Conservation (phyloP, 2,888 invertebrate genomes). For the Andricus curvator region DNA sequence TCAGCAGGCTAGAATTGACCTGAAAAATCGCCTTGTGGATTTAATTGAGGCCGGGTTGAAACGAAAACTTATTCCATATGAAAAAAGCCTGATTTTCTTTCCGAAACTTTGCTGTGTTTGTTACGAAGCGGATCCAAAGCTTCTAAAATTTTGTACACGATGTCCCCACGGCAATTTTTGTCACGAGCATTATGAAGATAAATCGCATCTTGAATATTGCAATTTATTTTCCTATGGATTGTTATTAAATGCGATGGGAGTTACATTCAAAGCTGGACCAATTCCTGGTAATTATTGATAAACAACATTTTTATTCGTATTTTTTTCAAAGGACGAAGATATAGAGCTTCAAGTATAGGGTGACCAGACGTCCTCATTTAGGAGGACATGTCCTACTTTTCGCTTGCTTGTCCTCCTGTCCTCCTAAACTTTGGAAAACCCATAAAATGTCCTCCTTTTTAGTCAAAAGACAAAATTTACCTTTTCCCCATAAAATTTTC, state of each 20-base stretch:
- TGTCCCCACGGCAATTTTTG: slow-evolving; percentile 70
- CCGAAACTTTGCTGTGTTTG: slow-evolving; percentile 69
- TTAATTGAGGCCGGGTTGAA: slow-evolving; percentile 46
- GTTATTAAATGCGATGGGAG: neutral
- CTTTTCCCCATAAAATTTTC: no score
- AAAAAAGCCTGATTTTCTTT: slow-evolving; percentile 69
- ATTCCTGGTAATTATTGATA: slow-evolving; percentile 24
- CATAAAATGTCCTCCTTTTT: no score
- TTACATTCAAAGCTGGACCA: slow-evolving; percentile 7
- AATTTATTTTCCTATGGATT: slow-evolving; percentile 43
- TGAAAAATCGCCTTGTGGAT: slow-evolving; percentile 65
- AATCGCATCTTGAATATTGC: slow-evolving; percentile 58
- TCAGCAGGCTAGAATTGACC: slow-evolving; percentile 56
- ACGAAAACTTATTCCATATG: slow-evolving; percentile 60
- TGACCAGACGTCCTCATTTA: no score
- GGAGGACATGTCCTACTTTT: no score
- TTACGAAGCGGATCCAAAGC: slow-evolving; percentile 57
- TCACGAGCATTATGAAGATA: slow-evolving; percentile 54
- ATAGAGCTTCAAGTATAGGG: no score
- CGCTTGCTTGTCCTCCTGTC: no score
- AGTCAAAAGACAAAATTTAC: no score
- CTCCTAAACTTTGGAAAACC: no score
- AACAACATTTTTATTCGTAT: neutral
- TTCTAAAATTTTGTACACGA: slow-evolving; percentile 62
- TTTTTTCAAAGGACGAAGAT: neutral